A percentile compares a stretch with the other conserved stretches of the same genome.
Evolutionary conservation across 2,113 vertebrate genomes (phyloP).

Genomic region (Apodemus speciosus): DNA sequence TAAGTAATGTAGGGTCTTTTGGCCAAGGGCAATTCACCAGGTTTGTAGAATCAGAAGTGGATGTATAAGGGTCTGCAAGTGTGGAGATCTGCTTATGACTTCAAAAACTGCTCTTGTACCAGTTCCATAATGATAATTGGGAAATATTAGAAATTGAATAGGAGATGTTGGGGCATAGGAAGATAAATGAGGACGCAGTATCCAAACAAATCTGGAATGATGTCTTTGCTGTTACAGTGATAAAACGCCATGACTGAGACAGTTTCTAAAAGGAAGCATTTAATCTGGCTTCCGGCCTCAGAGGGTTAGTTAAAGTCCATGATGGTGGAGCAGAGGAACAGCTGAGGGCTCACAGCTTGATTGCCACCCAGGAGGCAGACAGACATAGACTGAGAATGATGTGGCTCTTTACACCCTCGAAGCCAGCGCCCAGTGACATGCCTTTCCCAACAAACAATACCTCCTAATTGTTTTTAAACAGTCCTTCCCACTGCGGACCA

Average conservation of each 20-base stretch:
- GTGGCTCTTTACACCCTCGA: not conserved
- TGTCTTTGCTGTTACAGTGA: too few species aligned
- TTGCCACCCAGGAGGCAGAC: not conserved
- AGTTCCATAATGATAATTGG: not conserved
- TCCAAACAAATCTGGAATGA: not conserved
- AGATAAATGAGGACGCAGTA: not conserved
- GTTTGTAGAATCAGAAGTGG: not conserved
- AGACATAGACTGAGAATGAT: not conserved
- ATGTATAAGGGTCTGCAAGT: not conserved
- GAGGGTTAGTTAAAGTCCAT: not conserved
- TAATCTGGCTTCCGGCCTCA: too few species aligned
- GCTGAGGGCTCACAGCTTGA: not conserved
- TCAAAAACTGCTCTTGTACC: not conserved
- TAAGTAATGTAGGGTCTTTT: not conserved
- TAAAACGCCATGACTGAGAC: not conserved
- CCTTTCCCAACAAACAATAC: too few species aligned
- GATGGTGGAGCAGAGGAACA: not conserved
- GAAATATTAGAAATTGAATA: not conserved
- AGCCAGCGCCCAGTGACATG: not conserved
- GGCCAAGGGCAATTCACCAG: not conserved
- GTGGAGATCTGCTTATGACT: not conserved
- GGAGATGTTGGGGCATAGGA: not conserved
- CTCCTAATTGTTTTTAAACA: not conserved
- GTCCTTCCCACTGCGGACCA: not conserved
- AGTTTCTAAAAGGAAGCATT: not conserved